Conservation (phyloP, 2,888 invertebrate genomes). For the Xestia c-nigrum region DNA sequence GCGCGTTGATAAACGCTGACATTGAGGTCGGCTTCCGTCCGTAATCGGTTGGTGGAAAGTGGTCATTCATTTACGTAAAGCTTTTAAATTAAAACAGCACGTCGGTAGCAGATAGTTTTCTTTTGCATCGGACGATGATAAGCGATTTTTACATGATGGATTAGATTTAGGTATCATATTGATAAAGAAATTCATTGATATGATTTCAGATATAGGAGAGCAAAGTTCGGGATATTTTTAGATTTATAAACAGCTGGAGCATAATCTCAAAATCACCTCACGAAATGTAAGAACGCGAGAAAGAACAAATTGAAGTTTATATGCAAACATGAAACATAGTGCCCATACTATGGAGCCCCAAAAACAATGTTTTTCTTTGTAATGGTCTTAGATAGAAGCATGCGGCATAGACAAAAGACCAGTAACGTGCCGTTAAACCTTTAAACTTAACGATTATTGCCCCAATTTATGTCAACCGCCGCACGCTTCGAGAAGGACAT, state of each 20-base stretch:
- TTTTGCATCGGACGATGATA: background rate
- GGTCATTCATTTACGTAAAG: background rate
- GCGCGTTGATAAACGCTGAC: constrained; percentile 57
- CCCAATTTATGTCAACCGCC: constrained; percentile 28
- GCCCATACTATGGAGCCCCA: background rate
- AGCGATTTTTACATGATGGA: background rate
- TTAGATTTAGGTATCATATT: background rate
- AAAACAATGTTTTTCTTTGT: background rate
- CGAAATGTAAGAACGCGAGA: background rate
- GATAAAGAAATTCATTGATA: background rate
- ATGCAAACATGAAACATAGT: background rate
- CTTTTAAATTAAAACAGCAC: constrained; percentile 11
- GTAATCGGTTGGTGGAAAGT: constrained; percentile 30
- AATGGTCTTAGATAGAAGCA: background rate
- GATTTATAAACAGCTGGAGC: background rate
- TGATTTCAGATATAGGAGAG: background rate
- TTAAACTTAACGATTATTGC: constrained; percentile 33
- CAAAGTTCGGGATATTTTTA: background rate
- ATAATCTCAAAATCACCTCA: background rate
- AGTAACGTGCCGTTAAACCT: constrained; percentile 8
- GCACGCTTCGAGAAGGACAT: constrained; percentile 26
- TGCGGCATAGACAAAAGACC: constrained; percentile 5
- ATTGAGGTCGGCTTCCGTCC: constrained; percentile 58
- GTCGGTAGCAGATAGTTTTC: background rate
- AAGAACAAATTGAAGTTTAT: background rate